These are phyloP conservation scores for Bruchidius siliquastri DNA, from an alignment of 2,888 invertebrate genomes.

Conservation along the genomic window DNA sequence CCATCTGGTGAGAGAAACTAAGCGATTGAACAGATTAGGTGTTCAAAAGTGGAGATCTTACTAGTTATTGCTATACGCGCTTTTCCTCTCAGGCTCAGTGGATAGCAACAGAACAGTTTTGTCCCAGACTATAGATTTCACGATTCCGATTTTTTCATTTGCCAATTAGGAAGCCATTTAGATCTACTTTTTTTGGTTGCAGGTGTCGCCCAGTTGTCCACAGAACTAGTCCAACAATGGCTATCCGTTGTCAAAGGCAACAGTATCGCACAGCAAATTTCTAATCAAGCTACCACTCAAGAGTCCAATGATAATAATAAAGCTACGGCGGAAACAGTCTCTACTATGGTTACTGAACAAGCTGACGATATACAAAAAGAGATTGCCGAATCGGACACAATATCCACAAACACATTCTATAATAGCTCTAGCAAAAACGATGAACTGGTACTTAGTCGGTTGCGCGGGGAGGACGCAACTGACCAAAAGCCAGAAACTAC, in stretches of 20 bases:
- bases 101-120: too few species aligned
- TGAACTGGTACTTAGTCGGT: slow-evolving; percentile 63
- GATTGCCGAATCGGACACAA: slow-evolving; percentile 13
- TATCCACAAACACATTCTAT: slow-evolving; percentile 5
- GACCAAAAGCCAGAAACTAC: slow-evolving; percentile 30
- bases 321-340: neutral
- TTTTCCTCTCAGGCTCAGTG: too few species aligned
- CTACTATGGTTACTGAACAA: neutral
- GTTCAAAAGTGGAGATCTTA: too few species aligned
- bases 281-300: neutral
- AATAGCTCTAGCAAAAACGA: slow-evolving; percentile 63
- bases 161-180: neutral
- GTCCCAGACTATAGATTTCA: too few species aligned
- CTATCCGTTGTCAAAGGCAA: slow-evolving; percentile 77
- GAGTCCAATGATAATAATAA: neutral
- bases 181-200: slow-evolving; percentile 11
- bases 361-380: slow-evolving; percentile 8
- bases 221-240: slow-evolving; percentile 84
- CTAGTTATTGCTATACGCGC: too few species aligned
- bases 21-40: too few species aligned
- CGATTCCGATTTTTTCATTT: too few species aligned
- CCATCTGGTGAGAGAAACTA: too few species aligned
- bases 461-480: slow-evolving; percentile 37
- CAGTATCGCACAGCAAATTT: slow-evolving; percentile 42
- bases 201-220: slow-evolving; percentile 56